Evolutionary conservation across 92 coral and sea anemone genomes (phyloP), one percentile per base, ranked within the genome.

Genomic region (Scolanthus callimorphus): DNA sequence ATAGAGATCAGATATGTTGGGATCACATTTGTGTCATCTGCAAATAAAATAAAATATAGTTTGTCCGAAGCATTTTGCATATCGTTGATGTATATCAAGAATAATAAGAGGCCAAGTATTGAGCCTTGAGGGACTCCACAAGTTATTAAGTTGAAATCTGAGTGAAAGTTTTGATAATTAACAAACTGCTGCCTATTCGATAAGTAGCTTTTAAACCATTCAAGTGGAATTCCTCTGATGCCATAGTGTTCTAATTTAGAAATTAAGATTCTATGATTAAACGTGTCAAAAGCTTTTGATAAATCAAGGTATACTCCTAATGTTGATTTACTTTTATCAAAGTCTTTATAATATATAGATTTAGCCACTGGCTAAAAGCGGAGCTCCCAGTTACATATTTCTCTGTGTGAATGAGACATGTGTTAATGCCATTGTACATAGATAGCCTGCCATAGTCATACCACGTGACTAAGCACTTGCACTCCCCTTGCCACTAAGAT

Each of bases 21-120:
- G 29, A 50, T 56, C 67, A 67, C 21, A 60, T 59, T 76, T 50
- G 79, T 31, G 52, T 63, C 85, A 37, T 78, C 84, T 12, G 84
- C 84, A 70, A 78, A 78, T 24, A 78, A 64, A 50, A 68, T 70
- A 59, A 78, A 62, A n/a, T 71, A 39, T 15, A 78, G 39, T 20
- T 24, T 41, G 25, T 29, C 38, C 2, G 72, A 46, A 31, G 70
- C 51, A 49, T 74, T 34, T 34, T 34, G 41, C 41, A 34, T 34
- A 34, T 51, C 57, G 27, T 51, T 51, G 26, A 51, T 51, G 26
- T 51, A 51, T 51, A 51, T 12, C 3, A 51, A 51, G 26, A 51
- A 51, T 22, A 51, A 26, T 10, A 20, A 12, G 21, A 28, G 57
- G 0, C 57, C 57, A 12, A 51, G 26, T 12, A 51, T 20, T 13